Base-by-base conservation (phyloP, 2,888 invertebrate species). In the Nowickia ferox region DNA sequence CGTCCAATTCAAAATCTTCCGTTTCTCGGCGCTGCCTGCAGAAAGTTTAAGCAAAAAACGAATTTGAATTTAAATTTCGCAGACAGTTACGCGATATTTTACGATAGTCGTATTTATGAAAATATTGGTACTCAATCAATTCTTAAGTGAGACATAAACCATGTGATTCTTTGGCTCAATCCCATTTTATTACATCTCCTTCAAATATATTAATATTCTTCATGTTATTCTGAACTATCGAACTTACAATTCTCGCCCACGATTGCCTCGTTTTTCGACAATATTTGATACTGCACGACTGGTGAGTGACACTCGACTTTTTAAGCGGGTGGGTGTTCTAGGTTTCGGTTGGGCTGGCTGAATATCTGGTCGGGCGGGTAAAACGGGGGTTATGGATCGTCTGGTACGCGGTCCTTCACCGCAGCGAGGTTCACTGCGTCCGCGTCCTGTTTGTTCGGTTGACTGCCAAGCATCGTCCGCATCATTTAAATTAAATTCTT, bases 201-300 rank as follows among this genome's bases (percentile, higher is more conserved):
- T 30, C 9, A 15, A 30, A 63, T 44, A 11, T 22, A 22, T 55
- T n/a, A n/a, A n/a, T n/a, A n/a, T n/a, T n/a, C 15, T 51, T 9
- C 1, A 40, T 30, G 40, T 10, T 53, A 11, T 46, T 30, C 44
- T 30, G 30, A 30, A 30, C 30, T 30, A 6, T 30, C 0, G 30
- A 57, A 91, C 91, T 90, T 90, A 91, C 91, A 89, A 88, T 55
- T 87, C 88, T 86, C 89, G 89, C 87, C 83, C 88, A 79, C 90
- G 89, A 82, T 88, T 87, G 86, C 88, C 88, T 51, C 84, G 79
- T 59, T 78, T 76, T 65, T 86, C 84, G 40, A 90, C 88, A 87
- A 91, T 90, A 85, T 91, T 91, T 83, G 89, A 90, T 63, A 91
- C 89, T 46, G 91, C 90, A 74, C 91, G 89, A 65, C 91, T 89